Base-by-base conservation (phyloP, 2,888 invertebrate species). In the Gymnosoma rotundatum region DNA sequence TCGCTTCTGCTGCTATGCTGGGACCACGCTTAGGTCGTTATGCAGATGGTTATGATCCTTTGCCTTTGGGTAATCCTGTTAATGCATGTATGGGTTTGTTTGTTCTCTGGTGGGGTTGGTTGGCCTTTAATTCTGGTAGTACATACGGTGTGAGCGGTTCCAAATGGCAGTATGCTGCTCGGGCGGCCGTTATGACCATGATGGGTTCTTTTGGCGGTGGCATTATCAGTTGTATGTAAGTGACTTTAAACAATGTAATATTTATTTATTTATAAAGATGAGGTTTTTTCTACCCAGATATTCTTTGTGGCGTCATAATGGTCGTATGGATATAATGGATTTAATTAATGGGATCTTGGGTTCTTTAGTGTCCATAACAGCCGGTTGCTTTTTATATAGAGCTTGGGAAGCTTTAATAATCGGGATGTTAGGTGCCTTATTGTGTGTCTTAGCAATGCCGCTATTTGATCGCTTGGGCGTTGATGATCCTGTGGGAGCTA, bases 41-140 rank as follows among this genome's bases (percentile, higher is more conserved):
- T 91, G 95, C 97, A 18, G 93, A 95, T 63, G 97, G 97, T 0
- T 94, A 93, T 9, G 95, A 94, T 0, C 95, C 97, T 0, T 91
- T 97, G 60, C 97, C 97, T 0, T 93, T 98, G 86, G 97, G 98
- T 0, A 96, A 95, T 90, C 98, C 98, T 0, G 98, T 98, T 7
- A 98, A 98, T 90, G 97, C 97, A 0, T 96, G 97, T 38, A 95
- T 98, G 95, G 98, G 98, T 0, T 94, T 98, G 14, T 98, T 98
- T 90, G 97, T 98, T 52, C 93, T 98, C 0, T 98, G 98, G 98
- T 98, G 98, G 98, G 98, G 98, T 0, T 98, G 98, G 98, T 93
- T 98, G 73, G 98, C 98, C 0, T 98, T 98, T 90, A 98, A 98
- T 92, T 98, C 98, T 69, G 98, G 98, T 16, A 97, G 97, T 87